Conservation (phyloP, 2,113 vertebrate genomes). For the Apteryx mantelli region DNA sequence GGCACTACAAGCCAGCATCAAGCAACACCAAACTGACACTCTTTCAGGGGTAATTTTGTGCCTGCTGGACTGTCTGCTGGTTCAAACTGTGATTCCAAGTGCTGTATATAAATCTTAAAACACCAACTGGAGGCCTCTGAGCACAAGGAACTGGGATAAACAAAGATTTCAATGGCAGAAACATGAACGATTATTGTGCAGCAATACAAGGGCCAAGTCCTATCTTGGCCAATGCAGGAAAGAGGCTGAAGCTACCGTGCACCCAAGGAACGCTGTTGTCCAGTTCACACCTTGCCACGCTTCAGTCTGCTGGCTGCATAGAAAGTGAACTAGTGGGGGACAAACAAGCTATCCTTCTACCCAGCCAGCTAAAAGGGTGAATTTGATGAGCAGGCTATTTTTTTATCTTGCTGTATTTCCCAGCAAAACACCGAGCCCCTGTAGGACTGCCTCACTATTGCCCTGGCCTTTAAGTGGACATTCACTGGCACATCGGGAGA, state of each 20-base stretch:
- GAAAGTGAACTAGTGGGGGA: background rate
- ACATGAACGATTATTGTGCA: background rate
- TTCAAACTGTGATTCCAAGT: background rate
- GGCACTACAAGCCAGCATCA: background rate
- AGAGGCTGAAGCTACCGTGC: background rate
- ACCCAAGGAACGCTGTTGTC: background rate
- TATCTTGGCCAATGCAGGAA: background rate
- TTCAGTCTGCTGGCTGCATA: background rate
- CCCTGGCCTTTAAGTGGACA: background rate
- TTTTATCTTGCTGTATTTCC: background rate
- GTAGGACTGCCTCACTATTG: background rate
- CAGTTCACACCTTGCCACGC: accelerated
- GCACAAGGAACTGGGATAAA: background rate
- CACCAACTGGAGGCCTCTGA: accelerated
- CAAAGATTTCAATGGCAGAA: background rate
- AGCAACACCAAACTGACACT: too few relatives aligned
- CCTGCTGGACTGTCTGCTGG: background rate
- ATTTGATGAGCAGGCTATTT: background rate
- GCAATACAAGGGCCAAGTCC: background rate
- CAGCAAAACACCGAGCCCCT: background rate
- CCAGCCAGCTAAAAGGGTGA: background rate
- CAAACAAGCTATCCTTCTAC: background rate
- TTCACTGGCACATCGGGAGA: background rate
- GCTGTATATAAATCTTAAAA: background rate
- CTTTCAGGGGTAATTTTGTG: too few relatives aligned